Evolutionary conservation across 2,888 invertebrate species (phyloP).

Genomic region (Lepidocyrtoides sp.): DNA sequence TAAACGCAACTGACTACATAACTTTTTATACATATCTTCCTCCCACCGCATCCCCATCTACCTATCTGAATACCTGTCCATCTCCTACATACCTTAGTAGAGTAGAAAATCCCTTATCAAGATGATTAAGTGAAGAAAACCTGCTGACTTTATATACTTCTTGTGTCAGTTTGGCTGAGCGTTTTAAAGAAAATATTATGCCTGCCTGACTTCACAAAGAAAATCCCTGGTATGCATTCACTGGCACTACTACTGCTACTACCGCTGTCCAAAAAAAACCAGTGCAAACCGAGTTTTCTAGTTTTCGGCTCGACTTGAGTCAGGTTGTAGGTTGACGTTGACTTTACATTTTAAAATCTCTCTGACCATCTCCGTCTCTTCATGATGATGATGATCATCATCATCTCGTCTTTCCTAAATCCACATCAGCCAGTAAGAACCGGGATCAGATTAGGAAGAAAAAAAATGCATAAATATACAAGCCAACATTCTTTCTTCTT

Average conservation of each 20-base stretch:
- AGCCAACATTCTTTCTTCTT: neutral
- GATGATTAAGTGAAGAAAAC: constrained; percentile 39
- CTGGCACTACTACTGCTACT: too few species aligned
- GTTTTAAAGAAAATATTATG: constrained; percentile 9
- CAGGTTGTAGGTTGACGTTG: neutral
- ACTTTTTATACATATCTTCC: neutral
- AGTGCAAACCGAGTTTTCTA: constrained; percentile 17
- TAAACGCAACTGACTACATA: neutral
- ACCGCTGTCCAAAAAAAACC: neutral
- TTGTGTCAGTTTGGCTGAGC: neutral
- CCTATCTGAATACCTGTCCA: neutral
- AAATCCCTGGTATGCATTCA: constrained; percentile 36
- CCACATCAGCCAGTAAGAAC: neutral
- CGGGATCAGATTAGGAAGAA: neutral
- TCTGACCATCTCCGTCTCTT: constrained; percentile 16
- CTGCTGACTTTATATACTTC: constrained; percentile 15
- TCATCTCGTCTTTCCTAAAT: neutral
- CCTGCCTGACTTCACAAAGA: constrained; percentile 19
- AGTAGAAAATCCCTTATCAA: constrained; percentile 38
- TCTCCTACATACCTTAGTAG: neutral
- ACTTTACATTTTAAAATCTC: constrained; percentile 5
- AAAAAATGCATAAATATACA: neutral
- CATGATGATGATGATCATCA: neutral
- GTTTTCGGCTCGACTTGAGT: neutral
- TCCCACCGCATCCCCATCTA: neutral